A percentile compares a stretch with the other conserved stretches of the same genome.
These are phyloP conservation scores for Coracopsis vasa DNA, from an alignment of 2,113 vertebrate species.

Conservation along the genomic window DNA sequence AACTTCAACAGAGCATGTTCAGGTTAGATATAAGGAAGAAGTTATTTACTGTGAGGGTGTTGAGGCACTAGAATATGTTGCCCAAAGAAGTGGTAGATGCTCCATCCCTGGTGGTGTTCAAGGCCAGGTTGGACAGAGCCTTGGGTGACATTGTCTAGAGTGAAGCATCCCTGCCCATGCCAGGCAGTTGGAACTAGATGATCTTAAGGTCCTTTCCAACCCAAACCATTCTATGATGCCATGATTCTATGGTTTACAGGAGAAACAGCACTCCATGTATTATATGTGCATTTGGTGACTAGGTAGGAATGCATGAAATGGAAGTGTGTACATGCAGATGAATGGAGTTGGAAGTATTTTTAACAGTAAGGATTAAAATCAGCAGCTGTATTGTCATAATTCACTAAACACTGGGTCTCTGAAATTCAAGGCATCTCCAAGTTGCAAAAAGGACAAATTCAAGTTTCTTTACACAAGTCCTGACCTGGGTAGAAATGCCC, in stretches of 20 bases:
- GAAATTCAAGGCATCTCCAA: not conserved
- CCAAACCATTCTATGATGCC: not conserved
- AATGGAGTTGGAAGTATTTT: not conserved
- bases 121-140: too few relatives aligned
- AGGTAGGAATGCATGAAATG: not conserved
- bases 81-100: too few relatives aligned
- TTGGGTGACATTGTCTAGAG: too few relatives aligned
- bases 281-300: too few relatives aligned
- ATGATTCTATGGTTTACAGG: not conserved
- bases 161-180: not conserved
- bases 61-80: too few relatives aligned
- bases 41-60: too few relatives aligned
- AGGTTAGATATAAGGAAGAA: too few relatives aligned
- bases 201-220: not conserved
- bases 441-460: not conserved
- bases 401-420: not conserved
- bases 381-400: not conserved
- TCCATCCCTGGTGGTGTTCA: too few relatives aligned
- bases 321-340: not conserved
- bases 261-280: not conserved
- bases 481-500: not conserved
- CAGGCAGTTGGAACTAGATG: not conserved
- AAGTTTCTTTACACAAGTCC: not conserved
- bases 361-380: not conserved
- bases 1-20: too few relatives aligned